These are phyloP conservation scores for Ophonus ardosiacus DNA, from an alignment of 2,888 invertebrate species.

Conservation along the genomic window DNA sequence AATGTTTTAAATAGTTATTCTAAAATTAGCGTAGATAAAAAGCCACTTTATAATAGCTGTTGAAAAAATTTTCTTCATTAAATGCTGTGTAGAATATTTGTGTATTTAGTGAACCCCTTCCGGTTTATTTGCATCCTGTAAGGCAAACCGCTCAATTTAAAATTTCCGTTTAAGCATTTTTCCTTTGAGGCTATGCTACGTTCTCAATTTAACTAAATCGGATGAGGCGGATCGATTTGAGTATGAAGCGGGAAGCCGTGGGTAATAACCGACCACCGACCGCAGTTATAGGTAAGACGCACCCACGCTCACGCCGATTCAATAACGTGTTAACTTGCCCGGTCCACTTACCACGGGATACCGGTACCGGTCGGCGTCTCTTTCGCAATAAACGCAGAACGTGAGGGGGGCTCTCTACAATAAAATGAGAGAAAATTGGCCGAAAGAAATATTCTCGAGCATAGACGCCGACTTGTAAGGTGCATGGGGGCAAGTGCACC, in stretches of 20 bases:
- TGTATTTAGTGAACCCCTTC: background rate
- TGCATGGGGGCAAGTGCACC: too few relatives aligned
- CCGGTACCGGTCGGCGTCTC: too few relatives aligned
- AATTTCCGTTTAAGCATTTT: constrained; percentile 34
- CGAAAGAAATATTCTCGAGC: too few relatives aligned
- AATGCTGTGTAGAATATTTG: background rate
- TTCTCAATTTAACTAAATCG: constrained; percentile 48
- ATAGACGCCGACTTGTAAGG: too few relatives aligned
- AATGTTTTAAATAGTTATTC: too few relatives aligned
- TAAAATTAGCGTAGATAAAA: too few relatives aligned
- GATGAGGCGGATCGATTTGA: constrained; percentile 31
- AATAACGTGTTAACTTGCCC: constrained; percentile 28
- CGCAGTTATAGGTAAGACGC: constrained; percentile 25
- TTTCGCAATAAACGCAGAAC: too few relatives aligned
- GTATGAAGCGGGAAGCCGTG: background rate
- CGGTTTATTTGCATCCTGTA: constrained; percentile 17
- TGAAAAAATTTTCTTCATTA: too few relatives aligned
- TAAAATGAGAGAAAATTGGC: too few relatives aligned
- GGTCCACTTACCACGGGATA: background rate
- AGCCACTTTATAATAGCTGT: too few relatives aligned
- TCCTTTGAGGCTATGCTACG: constrained; percentile 31
- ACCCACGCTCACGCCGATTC: constrained; percentile 14
- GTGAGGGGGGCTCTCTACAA: too few relatives aligned
- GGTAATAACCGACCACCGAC: constrained; percentile 22
- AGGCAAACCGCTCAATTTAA: constrained; percentile 4